Conservation (phyloP, 2,113 vertebrate species). For the Nematolebias whitei region DNA sequence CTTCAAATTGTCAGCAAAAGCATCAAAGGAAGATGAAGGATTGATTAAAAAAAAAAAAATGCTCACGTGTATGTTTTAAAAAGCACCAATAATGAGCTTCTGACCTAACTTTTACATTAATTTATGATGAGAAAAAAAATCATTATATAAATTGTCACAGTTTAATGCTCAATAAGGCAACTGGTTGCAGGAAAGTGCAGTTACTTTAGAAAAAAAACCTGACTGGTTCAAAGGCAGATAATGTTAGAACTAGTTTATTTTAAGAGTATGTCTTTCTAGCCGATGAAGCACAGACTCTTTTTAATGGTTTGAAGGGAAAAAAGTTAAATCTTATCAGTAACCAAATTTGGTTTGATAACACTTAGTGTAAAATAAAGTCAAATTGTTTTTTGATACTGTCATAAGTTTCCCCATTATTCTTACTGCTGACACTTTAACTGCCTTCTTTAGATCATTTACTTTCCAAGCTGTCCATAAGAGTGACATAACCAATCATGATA, state of each 20-base stretch:
- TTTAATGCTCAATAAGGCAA: too few species aligned
- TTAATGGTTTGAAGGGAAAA: neutral
- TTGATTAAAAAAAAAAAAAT: neutral
- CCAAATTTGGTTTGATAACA: neutral
- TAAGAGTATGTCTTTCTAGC: too few species aligned
- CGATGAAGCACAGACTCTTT: neutral
- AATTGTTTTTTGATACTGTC: neutral
- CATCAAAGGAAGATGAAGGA: neutral
- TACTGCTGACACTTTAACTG: neutral
- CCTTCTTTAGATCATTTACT: neutral
- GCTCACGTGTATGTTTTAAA: slow-evolving; percentile 4
- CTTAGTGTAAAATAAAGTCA: neutral
- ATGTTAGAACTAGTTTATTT: too few species aligned
- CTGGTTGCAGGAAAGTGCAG: too few species aligned
- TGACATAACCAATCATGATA: neutral
- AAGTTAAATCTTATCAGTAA: neutral
- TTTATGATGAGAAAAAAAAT: neutral
- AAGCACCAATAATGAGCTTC: neutral
- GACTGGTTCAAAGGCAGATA: too few species aligned
- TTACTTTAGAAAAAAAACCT: too few species aligned
- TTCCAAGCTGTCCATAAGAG: neutral
- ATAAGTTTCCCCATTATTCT: neutral
- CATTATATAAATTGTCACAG: too few species aligned
- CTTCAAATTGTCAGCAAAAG: slow-evolving; percentile 13
- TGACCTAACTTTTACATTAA: neutral